These are phyloP conservation scores for Mesitornis unicolor DNA, from an alignment of 2,113 vertebrate genomes.

Conservation along the genomic window DNA sequence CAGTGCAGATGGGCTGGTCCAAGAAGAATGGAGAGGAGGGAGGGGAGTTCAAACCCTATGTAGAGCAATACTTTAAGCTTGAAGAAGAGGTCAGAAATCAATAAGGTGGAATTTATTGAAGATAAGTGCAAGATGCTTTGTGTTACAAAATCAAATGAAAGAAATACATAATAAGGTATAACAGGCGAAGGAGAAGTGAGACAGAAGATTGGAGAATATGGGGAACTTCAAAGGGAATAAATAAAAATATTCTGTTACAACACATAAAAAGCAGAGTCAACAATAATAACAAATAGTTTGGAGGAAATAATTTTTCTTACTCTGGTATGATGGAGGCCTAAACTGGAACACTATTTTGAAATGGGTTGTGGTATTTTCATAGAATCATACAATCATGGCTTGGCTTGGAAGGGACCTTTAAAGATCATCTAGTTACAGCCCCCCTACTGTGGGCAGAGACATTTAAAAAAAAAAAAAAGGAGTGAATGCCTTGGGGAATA, in stretches of 20 bases:
- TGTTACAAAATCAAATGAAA: not conserved
- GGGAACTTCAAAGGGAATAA: not conserved
- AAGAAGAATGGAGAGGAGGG: not conserved
- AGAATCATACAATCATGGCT: not conserved
- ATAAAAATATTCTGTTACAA: not conserved
- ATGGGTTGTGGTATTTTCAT: not conserved
- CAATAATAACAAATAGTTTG: not conserved
- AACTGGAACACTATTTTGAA: not conserved
- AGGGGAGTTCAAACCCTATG: not conserved
- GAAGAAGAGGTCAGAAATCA: not conserved
- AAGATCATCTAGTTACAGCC: not conserved
- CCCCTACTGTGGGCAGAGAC: accelerated
- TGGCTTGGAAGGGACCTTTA: not conserved
- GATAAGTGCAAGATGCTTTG: not conserved
- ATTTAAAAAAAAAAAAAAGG: not conserved
- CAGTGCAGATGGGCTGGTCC: not conserved
- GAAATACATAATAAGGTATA: not conserved
- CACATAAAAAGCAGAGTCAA: not conserved
- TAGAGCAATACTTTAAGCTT: not conserved
- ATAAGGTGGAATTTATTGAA: not conserved
- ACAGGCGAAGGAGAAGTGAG: not conserved
- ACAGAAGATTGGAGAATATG: not conserved
- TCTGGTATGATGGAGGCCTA: not conserved
- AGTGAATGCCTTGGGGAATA: not conserved
- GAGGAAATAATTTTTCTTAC: not conserved